phyloP scores from a whole-genome alignment of 2,113 vertebrate genomes.

The Gulo gulo region DNA sequence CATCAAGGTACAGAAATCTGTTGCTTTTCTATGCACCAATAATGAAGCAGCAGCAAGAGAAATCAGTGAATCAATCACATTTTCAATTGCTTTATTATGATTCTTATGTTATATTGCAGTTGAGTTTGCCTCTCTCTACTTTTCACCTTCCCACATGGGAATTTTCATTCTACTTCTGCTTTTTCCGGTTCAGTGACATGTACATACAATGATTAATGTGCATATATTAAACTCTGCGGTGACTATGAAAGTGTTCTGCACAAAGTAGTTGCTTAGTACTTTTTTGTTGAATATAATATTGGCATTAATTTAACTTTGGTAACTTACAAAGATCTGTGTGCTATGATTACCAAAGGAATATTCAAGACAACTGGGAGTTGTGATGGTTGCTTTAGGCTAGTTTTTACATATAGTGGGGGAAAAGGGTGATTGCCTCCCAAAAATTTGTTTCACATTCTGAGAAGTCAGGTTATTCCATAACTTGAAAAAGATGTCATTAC shows the following conservation, averaged over 20 bases:
- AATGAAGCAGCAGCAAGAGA: neutral
- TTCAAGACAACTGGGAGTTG: neutral
- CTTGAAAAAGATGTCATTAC: neutral
- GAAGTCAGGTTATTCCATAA: neutral
- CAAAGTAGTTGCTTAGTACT: neutral
- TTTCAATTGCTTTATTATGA: neutral
- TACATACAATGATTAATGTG: neutral
- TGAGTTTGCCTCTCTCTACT: neutral
- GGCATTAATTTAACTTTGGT: neutral
- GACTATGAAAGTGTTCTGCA: neutral
- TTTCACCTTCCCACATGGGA: neutral
- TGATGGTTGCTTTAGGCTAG: neutral
- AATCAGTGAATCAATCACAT: neutral
- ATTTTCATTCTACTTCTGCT: neutral
- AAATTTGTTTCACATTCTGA: constrained; percentile 23
- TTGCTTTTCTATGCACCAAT: neutral
- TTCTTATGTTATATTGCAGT: neutral
- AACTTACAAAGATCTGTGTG: neutral
- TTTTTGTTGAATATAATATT: neutral
- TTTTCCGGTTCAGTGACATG: neutral
- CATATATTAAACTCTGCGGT: neutral
- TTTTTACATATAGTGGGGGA: neutral
- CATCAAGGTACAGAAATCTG: neutral
- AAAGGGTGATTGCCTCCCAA: neutral
- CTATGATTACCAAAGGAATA: neutral